Evolutionary conservation across 2,797 vertebrate genomes (phyloP).

Genomic region (Hipposideros larvatus): DNA sequence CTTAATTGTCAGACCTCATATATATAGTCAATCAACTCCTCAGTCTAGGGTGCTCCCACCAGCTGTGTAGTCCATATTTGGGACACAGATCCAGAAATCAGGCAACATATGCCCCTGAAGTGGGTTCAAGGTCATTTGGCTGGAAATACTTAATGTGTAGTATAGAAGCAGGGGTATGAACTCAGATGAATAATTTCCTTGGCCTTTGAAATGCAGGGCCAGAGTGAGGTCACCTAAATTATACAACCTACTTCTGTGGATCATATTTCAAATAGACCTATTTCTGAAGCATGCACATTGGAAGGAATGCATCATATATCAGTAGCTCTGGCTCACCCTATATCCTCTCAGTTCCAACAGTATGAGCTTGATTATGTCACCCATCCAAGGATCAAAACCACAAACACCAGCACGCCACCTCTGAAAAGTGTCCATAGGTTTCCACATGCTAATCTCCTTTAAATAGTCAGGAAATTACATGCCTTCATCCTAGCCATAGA

Average conservation of each 20-base stretch:
- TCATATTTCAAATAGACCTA: not conserved
- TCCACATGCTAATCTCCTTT: not conserved
- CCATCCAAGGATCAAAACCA: not conserved
- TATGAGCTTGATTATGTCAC: not conserved
- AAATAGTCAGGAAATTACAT: not conserved
- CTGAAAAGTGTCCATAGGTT: not conserved
- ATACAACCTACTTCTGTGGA: not conserved
- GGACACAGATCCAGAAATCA: not conserved
- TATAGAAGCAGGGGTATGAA: not conserved
- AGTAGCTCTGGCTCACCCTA: not conserved
- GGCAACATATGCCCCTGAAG: not conserved
- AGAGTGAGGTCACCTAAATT: not conserved
- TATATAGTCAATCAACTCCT: not conserved
- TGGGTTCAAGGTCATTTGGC: not conserved
- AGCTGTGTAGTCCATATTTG: not conserved
- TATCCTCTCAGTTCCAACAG: not conserved
- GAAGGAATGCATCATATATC: not conserved
- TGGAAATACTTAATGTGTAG: not conserved
- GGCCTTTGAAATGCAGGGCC: not conserved
- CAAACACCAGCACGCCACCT: not conserved
- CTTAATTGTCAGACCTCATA: no score
- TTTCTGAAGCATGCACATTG: not conserved
- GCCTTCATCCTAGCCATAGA: not conserved
- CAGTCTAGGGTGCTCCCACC: not conserved
- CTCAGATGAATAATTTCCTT: not conserved